These are phyloP conservation scores for Ctenochaetus hawaiiensis DNA, from an alignment of 2,797 vertebrate species.

Conservation along the genomic window DNA sequence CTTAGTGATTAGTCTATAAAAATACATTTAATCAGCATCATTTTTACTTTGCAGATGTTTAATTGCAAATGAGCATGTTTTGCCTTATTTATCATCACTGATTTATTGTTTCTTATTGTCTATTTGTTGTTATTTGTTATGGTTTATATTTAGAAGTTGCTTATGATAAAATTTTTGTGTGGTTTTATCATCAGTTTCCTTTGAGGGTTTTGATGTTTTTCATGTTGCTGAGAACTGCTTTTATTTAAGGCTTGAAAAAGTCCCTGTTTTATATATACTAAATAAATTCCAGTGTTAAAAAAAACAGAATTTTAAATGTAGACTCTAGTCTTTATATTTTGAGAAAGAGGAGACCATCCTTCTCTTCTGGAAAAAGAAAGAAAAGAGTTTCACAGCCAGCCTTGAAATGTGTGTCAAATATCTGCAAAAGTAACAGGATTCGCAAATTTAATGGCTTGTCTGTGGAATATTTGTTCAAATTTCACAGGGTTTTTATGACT, in stretches of 20 bases:
- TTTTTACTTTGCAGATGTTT: background rate
- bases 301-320: too few species aligned
- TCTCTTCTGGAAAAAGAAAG: background rate
- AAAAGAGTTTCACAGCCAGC: background rate
- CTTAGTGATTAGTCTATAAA: background rate
- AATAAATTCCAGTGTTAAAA: too few species aligned
- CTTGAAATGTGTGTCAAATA: background rate
- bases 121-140: background rate
- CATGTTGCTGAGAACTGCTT: too few species aligned
- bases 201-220: too few species aligned
- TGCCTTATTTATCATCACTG: background rate
- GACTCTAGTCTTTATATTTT: too few species aligned
- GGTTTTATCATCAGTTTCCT: too few species aligned
- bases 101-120: background rate
- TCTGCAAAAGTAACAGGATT: background rate
- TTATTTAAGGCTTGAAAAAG: too few species aligned
- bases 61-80: background rate
- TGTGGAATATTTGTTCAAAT: constrained; percentile 9
- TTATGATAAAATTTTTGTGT: too few species aligned
- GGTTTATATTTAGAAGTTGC: too few species aligned
- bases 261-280: too few species aligned
- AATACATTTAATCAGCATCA: background rate
- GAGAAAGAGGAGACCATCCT: too few species aligned
- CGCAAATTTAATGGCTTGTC: background rate
- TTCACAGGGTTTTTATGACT: background rate